Percentiles rank a stretch among this genome's conserved stretches.
phyloP scores from a whole-genome alignment of 2,888 invertebrate species.

The Patella ulyssiponensis region DNA sequence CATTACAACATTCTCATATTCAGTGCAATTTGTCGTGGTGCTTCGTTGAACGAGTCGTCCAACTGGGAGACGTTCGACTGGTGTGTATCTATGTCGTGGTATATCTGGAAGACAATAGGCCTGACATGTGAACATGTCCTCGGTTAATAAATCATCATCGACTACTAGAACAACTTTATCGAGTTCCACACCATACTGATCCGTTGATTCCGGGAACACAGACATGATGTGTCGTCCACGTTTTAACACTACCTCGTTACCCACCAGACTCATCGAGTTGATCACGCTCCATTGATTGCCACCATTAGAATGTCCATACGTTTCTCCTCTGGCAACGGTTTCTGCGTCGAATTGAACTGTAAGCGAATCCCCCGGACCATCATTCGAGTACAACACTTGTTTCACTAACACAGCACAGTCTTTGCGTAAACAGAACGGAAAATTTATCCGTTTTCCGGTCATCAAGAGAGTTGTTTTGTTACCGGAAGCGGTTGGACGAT shows the following conservation, averaged over 20 bases:
- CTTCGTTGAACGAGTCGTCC: neutral
- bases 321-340: neutral
- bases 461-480: too few relatives aligned
- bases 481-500: too few relatives aligned
- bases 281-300: too few relatives aligned
- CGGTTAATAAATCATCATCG: neutral
- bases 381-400: neutral
- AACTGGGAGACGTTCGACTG: neutral
- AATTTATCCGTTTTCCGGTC: neutral
- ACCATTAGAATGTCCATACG: too few relatives aligned
- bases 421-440: neutral
- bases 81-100: neutral
- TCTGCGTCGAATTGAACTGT: too few relatives aligned
- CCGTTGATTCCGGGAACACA: neutral
- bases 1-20: neutral
- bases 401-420: neutral
- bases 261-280: neutral
- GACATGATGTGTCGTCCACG: neutral
- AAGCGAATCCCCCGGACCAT: neutral
- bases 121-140: neutral
- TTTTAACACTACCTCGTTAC: neutral
- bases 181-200: neutral
- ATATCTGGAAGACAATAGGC: neutral
- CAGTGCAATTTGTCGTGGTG: neutral
- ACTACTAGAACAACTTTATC: neutral